phyloP scores from a whole-genome alignment of 2,888 invertebrate genomes.

The Chironomus riparius region DNA sequence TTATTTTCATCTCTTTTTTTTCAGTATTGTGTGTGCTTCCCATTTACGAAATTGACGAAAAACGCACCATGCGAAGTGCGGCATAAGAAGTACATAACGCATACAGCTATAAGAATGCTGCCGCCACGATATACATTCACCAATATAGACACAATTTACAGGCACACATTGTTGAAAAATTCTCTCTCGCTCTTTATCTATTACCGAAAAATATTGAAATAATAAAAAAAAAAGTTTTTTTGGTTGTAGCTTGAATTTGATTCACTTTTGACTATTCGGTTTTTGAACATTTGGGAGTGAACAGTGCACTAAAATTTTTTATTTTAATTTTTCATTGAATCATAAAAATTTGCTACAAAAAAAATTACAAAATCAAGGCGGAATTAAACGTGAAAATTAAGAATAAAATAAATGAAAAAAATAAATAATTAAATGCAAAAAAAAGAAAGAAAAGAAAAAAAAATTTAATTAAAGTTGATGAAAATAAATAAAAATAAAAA shows the following conservation, averaged over 20 bases:
- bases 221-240: slow-evolving; percentile 22
- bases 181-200: slow-evolving; percentile 26
- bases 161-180: slow-evolving; percentile 5
- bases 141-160: not conserved
- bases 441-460: not conserved
- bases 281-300: slow-evolving; percentile 26
- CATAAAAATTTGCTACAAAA: slow-evolving; percentile 16
- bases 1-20: slow-evolving; percentile 11
- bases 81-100: not conserved
- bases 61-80: not conserved
- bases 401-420: not conserved
- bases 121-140: not conserved
- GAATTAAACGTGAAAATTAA: not conserved
- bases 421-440: too few relatives aligned
- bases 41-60: not conserved
- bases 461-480: not conserved
- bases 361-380: slow-evolving; percentile 11
- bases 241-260: slow-evolving; percentile 26
- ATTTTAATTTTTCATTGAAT: slow-evolving; percentile 27
- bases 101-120: not conserved
- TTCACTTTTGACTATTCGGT: slow-evolving; percentile 27
- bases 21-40: not conserved
- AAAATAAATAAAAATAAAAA: not conserved
- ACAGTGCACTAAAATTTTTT: slow-evolving; percentile 27
- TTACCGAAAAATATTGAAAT: slow-evolving; percentile 26